Evolutionary conservation across 2,113 vertebrate species (phyloP).

Genomic region (Recurvirostra avosetta): DNA sequence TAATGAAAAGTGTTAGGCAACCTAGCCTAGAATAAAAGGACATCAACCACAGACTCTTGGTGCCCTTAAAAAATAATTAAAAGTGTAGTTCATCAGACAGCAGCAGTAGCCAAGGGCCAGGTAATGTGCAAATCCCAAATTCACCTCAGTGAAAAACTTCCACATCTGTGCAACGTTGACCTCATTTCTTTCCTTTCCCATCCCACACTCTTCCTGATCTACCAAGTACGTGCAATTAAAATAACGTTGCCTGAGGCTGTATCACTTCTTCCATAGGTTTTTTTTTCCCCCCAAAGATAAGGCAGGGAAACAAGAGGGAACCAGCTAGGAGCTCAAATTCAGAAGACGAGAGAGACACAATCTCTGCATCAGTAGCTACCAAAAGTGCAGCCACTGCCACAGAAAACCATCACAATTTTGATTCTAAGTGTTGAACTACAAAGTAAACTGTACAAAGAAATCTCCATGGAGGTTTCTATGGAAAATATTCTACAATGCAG

Average conservation of each 20-base stretch:
- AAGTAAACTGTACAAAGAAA: not conserved
- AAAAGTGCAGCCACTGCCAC: not conserved
- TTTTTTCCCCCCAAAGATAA: not conserved
- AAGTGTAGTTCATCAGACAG: not conserved
- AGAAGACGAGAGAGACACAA: not conserved
- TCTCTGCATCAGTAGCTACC: not conserved
- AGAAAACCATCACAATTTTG: not conserved
- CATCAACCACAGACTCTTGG: not conserved
- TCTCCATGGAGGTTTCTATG: not conserved
- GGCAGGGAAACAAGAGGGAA: not conserved
- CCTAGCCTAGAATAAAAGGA: not conserved
- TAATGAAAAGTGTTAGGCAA: not conserved
- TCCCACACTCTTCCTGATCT: not conserved
- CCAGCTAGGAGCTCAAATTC: not conserved
- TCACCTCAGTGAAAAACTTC: not conserved
- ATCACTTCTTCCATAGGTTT: not conserved
- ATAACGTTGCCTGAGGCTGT: not conserved
- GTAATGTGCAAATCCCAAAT: not conserved
- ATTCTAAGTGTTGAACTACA: not conserved
- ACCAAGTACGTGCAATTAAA: not conserved
- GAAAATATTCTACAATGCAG: not conserved
- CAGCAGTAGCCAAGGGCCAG: not conserved
- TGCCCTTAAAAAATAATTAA: conserved; percentile 25
- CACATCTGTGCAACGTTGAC: not conserved
- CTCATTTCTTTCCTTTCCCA: not conserved